phyloP scores from a whole-genome alignment of 2,113 vertebrate species.

The Sardina pilchardus region DNA sequence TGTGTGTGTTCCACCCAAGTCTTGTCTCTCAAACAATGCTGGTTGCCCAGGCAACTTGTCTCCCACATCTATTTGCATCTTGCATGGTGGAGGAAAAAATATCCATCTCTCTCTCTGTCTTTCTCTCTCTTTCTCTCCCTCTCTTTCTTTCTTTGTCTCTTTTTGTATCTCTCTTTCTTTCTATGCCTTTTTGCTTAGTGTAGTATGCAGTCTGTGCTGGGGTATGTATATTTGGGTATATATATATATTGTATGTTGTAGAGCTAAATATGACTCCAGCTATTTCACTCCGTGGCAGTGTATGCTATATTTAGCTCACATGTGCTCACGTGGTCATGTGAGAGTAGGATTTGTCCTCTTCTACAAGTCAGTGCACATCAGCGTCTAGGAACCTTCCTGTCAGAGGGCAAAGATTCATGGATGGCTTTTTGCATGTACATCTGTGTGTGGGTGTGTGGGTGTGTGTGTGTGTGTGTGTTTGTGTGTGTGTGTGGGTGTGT shows the following conservation, averaged over 20 bases:
- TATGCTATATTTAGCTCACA: not conserved
- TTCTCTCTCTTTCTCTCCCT: not conserved
- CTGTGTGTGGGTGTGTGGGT: too few species aligned
- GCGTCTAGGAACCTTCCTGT: not conserved
- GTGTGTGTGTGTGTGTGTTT: too few species aligned
- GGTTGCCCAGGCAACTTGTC: conserved; percentile 4
- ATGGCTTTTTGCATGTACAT: not conserved
- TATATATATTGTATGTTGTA: too few species aligned
- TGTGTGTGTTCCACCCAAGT: not conserved
- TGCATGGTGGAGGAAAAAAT: not conserved
- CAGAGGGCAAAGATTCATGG: not conserved
- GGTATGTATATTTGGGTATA: too few species aligned
- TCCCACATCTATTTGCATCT: not conserved
- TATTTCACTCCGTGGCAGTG: not conserved
- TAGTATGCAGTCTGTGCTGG: too few species aligned
- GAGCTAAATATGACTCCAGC: too few species aligned
- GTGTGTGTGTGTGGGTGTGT: too few species aligned
- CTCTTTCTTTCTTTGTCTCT: not conserved
- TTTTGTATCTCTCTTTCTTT: not conserved
- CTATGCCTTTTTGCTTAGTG: too few species aligned
- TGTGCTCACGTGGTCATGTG: too few species aligned
- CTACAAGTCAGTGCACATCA: not conserved
- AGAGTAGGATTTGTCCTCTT: not conserved
- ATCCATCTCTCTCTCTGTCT: too few species aligned
- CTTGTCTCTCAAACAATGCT: conserved; percentile 11